Evolutionary conservation across 2,888 invertebrate genomes (phyloP).

Genomic region (Petrophora chlorosata): DNA sequence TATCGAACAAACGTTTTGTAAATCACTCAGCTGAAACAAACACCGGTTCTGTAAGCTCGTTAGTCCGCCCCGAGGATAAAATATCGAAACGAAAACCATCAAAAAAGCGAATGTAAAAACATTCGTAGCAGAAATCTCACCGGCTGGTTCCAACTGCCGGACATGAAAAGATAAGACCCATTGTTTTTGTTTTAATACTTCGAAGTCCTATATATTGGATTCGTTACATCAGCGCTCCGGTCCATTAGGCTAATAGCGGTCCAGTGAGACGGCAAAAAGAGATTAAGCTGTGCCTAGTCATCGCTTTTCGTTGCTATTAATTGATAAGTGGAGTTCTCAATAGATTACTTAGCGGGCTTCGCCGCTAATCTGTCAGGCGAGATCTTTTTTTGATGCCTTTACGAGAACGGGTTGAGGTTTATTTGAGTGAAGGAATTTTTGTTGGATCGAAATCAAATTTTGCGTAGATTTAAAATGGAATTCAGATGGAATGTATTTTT

Average conservation of each 20-base stretch:
- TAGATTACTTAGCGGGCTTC: slow-evolving; percentile 45
- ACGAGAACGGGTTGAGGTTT: slow-evolving; percentile 9
- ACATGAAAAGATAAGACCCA: slow-evolving; percentile 37
- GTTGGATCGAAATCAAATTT: background rate
- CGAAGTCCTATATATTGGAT: slow-evolving; percentile 56
- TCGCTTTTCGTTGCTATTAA: slow-evolving; percentile 68
- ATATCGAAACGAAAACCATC: slow-evolving; percentile 31
- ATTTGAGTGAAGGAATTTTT: background rate
- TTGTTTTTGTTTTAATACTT: slow-evolving; percentile 57
- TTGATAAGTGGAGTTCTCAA: slow-evolving; percentile 63
- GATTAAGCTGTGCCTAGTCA: slow-evolving; percentile 73
- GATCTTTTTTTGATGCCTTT: slow-evolving; percentile 15
- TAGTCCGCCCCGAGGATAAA: slow-evolving; percentile 21
- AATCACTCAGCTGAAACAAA: slow-evolving; percentile 21
- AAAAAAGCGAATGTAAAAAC: slow-evolving; percentile 34
- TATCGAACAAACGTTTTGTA: slow-evolving; percentile 11
- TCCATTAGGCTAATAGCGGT: slow-evolving; percentile 75
- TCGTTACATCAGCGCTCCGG: slow-evolving; percentile 51
- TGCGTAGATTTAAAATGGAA: too few species aligned
- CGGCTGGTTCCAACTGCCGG: slow-evolving; percentile 33
- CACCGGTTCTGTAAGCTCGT: slow-evolving; percentile 15
- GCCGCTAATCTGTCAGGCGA: slow-evolving; percentile 23
- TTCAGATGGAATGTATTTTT: too few species aligned
- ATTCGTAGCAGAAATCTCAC: slow-evolving; percentile 27
- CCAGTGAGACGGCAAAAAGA: slow-evolving; percentile 73